Evolutionary conservation across 2,888 invertebrate genomes (phyloP).

Genomic region (Agriopis leucophaearia): DNA sequence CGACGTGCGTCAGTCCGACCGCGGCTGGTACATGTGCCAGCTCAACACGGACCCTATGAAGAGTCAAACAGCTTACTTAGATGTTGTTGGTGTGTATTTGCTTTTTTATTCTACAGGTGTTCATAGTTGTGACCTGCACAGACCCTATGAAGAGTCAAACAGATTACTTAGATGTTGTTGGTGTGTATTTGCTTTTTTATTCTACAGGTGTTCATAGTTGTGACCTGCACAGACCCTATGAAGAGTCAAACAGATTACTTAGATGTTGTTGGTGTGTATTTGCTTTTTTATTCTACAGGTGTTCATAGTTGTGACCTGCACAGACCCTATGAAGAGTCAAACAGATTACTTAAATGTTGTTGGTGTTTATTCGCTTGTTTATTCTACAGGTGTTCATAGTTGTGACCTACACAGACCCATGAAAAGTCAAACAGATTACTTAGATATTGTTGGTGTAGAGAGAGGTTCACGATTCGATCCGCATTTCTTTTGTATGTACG

Average conservation of each 20-base stretch:
- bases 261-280: conserved; percentile 92
- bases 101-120: no score
- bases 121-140: no score
- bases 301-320: conserved; percentile 71
- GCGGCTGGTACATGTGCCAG: conserved; percentile 97
- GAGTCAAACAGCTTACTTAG: conserved; percentile 94
- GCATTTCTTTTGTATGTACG: no score
- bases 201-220: no score
- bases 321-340: conserved; percentile 97
- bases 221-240: conserved; percentile 93
- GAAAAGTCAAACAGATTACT: no score
- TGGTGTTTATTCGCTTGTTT: conserved; percentile 80
- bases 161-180: no score
- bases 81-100: conserved; percentile 91
- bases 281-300: no score
- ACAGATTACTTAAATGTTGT: conserved; percentile 95
- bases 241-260: conserved; percentile 95
- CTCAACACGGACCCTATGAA: conserved; percentile 98
- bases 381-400: no score
- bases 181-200: background rate
- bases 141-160: no score
- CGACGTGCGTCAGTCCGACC: conserved; percentile 93
- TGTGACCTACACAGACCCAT: no score
- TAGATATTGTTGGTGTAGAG: no score
- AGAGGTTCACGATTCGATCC: no score